Percentiles rank a stretch among this genome's conserved stretches.
Conservation (phyloP, 2,797 vertebrate genomes). For the Mormyrops attenuatus region DNA sequence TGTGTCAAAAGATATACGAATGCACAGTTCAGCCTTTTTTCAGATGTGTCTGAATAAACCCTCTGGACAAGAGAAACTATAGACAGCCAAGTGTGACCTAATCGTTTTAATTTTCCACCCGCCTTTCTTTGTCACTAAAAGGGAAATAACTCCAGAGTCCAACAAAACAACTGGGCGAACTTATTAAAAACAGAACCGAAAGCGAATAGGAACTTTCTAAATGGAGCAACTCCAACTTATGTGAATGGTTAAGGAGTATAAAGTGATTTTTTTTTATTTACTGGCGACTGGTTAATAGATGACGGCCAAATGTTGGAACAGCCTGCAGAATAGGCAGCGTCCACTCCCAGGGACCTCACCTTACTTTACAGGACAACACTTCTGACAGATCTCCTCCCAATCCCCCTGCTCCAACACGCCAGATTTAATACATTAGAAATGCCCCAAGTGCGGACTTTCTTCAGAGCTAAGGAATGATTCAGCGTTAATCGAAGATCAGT, state of each 20-base stretch:
- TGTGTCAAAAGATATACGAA: neutral
- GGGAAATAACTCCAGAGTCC: neutral
- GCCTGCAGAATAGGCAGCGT: neutral
- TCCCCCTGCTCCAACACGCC: neutral
- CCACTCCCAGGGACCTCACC: neutral
- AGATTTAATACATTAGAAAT: neutral
- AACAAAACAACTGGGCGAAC: neutral
- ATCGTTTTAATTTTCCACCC: neutral
- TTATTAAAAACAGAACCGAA: neutral
- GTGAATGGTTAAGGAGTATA: neutral
- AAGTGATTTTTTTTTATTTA: neutral
- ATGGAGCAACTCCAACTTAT: neutral
- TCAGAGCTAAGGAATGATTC: neutral
- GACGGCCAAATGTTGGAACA: neutral
- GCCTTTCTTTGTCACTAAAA: neutral
- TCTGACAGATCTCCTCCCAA: neutral
- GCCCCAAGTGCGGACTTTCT: neutral
- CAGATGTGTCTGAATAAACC: neutral
- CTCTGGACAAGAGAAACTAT: neutral
- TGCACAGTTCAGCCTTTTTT: neutral
- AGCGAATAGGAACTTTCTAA: neutral
- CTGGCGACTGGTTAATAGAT: neutral
- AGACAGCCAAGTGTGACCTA: conserved; percentile 9
- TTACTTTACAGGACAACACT: neutral
- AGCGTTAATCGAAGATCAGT: neutral